Base-by-base conservation (phyloP, 1,140 invertebrate species). In the Temnothorax longispinosus region DNA sequence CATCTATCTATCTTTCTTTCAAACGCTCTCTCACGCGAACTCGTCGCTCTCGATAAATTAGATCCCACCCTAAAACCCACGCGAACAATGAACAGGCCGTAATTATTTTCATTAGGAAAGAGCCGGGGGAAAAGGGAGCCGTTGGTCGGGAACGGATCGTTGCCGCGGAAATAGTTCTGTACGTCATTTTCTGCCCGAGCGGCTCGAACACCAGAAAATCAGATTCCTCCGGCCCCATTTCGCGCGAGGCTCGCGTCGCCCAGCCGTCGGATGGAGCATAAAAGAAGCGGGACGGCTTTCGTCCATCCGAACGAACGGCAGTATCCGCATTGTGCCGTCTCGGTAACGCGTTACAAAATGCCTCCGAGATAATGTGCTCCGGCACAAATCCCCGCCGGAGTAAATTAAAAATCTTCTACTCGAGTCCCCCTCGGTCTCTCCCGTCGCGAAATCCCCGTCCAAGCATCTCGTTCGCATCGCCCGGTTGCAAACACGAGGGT, bases 171-270 rank as follows among this genome's bases (percentile, higher is more conserved):
- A 92, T 92, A 89, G 89, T 91, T 92, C 92, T 89, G 74, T 69
- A 88, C 87, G 88, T 89, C 85, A 92, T 89, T 90, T 92, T 90
- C 87, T 88, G 84, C 82, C 77, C 88, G 87, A 89, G 67, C 86
- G 75, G 77, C 44, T 76, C 71, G 78, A 90, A 89, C 88, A 81
- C 13, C 67, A 71, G 87, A 91, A 92, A 92, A 91, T 91, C 91
- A 86, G 87, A 92, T 93, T 93, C 87, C 76, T 86, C 87, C 86
- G 67, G 87, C 86, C 89, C 87, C 87, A 93, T 91, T 92, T 91
- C 86, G 77, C 87, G 50, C 87, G 65, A 82, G 91, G 81, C 89
- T 91, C 84, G 81, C 87, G 50, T 87, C 64, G 86, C 74, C 47
- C n/a, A 2, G 47, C 38, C 47, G 32, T 81, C 35, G 38, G 41